Base-by-base conservation (phyloP, 1,140 invertebrate genomes). In the Zaprionus camerounensis region DNA sequence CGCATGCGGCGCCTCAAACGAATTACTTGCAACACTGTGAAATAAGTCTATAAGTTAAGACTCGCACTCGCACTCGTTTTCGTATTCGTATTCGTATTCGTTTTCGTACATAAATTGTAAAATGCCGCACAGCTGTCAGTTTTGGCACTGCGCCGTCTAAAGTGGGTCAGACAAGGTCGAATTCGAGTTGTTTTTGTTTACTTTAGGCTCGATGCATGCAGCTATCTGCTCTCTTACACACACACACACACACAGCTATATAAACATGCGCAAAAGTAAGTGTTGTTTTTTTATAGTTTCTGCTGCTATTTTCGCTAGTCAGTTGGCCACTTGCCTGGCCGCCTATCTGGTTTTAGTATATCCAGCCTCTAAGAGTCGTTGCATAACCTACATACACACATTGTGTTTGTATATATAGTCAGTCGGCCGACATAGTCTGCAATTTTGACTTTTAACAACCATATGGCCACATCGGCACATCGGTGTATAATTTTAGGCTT, bases 111-210 rank as follows among this genome's bases (percentile, higher is more conserved):
- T 87, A 85, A 84, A 90, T 81, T 79, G 71, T 81, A 85, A 85
- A 88, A 84, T 88, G 78, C 85, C 85, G 81, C 85, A 81, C 58
- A 81, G 78, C 81, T 88, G 85, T 88, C 81, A 90, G 80, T 80
- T 84, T 88, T 90, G 81, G 81, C 85, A 84, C 84, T 85, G 75
- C 76, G 72, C 71, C 76, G 73, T 69, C 69, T 79, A 75, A 91
- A 91, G 87, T 91, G 83, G 87, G 87, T 91, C 87, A 91, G 84
- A 75, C 87, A 91, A 91, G 87, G 87, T 86, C 87, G 87, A 67
- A 78, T 78, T 69, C 67, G 44, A 72, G 75, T 73, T 75, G 71
- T 81, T 88, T 64, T 76, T 78, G 72, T 70, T 76, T 78, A 79
- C 71, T 46, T 61, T 44, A 75, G 56, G 46, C 66, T 36, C 57